Evolutionary conservation across 1,140 invertebrate species (phyloP), one percentile per base, ranked within the genome.

Genomic region (Drosophila prosaltans): DNA sequence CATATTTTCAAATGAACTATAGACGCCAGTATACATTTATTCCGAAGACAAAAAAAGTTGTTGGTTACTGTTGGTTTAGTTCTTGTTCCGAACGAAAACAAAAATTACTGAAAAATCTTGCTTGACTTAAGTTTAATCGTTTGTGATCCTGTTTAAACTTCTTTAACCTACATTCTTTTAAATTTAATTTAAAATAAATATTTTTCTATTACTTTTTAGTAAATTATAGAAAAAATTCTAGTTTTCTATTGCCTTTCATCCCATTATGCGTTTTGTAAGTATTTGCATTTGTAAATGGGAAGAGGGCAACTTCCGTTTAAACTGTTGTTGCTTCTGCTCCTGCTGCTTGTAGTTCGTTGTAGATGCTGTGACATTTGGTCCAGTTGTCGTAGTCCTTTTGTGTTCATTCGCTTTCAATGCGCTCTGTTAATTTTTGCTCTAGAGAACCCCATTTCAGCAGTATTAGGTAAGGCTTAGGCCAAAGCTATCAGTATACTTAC

Each of bases 371-470:
- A 88, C 80, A 88, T 88, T 86, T 88, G 67, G 45, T 65, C 61
- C 58, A 48, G 66, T 79, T 62, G 68, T 68, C 61, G 65, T 40
- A 51, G 69, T 70, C 73, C 70, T 75, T 74, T 88, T 83, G 80
- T 83, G 65, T 80, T 62, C 69, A 66, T 43, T 63, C 54, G 58
- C 72, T 72, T 88, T 89, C 78, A 89, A 89, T 89, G 78, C 84
- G 84, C 84, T 89, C 84, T 89, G 84, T 84, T 89, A 89, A 89
- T 59, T 89, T 89, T 89, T 74, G 78, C 78, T 86, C 72, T 71
- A 81, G 65, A 81, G 85, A 80, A 51, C 21, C 45, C 45, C 45
- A 51, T 26, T 51, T 24, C 45, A 51, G 21, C 45, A 51, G 45
- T 26, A 10, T 10, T 24, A 51, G 45, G 21, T 32, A 74, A 61